Evolutionary conservation across 2,113 vertebrate genomes (phyloP).

Genomic region (Dasyurus viverrinus): DNA sequence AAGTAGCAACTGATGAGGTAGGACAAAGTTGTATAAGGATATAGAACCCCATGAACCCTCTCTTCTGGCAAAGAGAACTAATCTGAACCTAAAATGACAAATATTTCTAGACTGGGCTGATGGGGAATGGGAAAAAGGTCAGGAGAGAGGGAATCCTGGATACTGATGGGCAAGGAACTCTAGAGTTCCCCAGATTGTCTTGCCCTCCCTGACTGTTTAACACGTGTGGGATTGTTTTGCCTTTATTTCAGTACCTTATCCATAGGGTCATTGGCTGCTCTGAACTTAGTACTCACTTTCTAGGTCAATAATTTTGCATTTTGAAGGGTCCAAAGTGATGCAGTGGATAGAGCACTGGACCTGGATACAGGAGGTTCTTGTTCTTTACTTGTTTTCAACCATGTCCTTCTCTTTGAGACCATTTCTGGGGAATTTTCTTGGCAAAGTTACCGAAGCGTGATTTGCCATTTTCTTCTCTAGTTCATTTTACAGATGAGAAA

Average conservation of each 20-base stretch:
- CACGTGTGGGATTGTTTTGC: neutral
- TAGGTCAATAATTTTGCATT: neutral
- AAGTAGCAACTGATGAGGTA: neutral
- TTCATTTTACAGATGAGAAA: too few relatives aligned
- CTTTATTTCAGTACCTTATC: neutral
- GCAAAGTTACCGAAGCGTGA: too few relatives aligned
- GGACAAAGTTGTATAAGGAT: neutral
- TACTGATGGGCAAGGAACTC: neutral
- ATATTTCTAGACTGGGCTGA: rapidly evolving
- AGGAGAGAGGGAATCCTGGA: neutral
- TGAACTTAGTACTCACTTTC: neutral
- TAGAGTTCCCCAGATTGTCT: neutral
- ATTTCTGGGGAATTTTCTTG: too few relatives aligned
- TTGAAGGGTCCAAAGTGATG: neutral
- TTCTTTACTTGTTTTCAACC: too few relatives aligned
- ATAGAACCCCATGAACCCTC: neutral
- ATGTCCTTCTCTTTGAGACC: too few relatives aligned
- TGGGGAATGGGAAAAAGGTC: neutral
- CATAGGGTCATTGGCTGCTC: neutral
- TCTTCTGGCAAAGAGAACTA: too few relatives aligned
- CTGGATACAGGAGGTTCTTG: too few relatives aligned
- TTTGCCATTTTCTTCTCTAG: too few relatives aligned
- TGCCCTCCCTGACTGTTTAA: neutral
- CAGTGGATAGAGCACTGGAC: neutral
- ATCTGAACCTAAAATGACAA: rapidly evolving